phyloP scores from a whole-genome alignment of 1,140 invertebrate genomes.

The Alviniconcha marisindica region DNA sequence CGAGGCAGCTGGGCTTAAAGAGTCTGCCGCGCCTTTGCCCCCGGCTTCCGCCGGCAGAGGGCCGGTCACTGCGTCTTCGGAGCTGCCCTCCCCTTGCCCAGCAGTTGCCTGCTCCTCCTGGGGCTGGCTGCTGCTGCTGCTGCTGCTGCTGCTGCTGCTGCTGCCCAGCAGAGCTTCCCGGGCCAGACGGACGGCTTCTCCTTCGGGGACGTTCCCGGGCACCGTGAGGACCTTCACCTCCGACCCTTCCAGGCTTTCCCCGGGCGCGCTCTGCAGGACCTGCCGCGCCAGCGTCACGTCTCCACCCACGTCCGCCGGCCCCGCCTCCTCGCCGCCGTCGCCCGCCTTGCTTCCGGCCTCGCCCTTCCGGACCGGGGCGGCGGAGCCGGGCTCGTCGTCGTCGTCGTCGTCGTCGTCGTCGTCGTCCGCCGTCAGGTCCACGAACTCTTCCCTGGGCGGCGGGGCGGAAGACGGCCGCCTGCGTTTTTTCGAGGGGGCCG shows the following conservation, averaged over 20 bases:
- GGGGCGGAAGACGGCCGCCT: neutral
- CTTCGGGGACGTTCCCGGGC: conserved; percentile 61
- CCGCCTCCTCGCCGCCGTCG: neutral
- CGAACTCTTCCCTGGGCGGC: neutral
- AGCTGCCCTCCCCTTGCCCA: neutral
- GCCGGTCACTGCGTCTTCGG: neutral
- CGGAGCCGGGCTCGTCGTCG: neutral
- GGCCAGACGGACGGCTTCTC: conserved; percentile 61
- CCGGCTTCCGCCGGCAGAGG: too few species aligned
- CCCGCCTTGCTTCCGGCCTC: neutral
- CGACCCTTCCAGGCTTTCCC: conserved; percentile 43
- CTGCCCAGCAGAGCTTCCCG: conserved; percentile 47
- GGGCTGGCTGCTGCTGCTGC: too few species aligned
- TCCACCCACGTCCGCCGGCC: neutral
- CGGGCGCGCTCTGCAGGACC: conserved; percentile 41
- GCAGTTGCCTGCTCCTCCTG: neutral
- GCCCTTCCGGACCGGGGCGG: neutral
- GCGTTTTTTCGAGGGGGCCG: neutral
- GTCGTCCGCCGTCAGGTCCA: conserved; percentile 28
- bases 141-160: neutral
- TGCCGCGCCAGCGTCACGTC: conserved; percentile 37
- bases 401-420: neutral
- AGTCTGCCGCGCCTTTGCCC: too few species aligned
- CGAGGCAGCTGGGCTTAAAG: too few species aligned
- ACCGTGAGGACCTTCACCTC: conserved; percentile 61